Conservation (phyloP, 2,888 invertebrate species). For the Macrosoma leucophasiata region DNA sequence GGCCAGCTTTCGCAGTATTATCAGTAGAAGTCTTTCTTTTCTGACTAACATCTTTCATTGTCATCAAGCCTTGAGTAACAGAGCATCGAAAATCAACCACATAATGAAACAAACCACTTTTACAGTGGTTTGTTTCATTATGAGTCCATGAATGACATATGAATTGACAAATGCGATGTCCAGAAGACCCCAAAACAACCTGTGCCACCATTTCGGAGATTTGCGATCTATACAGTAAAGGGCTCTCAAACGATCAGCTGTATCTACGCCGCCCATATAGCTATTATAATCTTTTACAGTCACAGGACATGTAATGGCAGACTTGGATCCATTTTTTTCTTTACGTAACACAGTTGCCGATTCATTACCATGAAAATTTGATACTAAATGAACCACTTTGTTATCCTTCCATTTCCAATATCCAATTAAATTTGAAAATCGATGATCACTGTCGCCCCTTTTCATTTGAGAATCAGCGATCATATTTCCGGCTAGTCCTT, state of each 20-base stretch:
- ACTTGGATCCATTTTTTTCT: no score
- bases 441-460: conserved; percentile 1
- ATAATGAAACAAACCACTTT: no score
- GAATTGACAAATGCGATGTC: conserved; percentile 11
- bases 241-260: no score
- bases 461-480: conserved; percentile 1
- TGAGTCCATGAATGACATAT: conserved; percentile 9
- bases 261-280: no score
- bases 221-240: conserved; percentile 35
- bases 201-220: conserved; percentile 29
- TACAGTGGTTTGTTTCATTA: conserved; percentile 5
- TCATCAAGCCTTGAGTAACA: conserved; percentile 23
- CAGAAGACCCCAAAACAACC: conserved; percentile 6
- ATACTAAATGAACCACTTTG: no score
- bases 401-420: conserved; percentile 5
- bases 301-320: no score
- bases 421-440: conserved; percentile 4
- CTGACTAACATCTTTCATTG: conserved; percentile 22
- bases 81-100: conserved; percentile 22
- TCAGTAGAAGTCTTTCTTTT: conserved; percentile 17
- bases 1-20: conserved; percentile 10
- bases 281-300: no score
- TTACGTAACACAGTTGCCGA: no score
- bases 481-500: not conserved
- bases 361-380: no score